Evolutionary conservation across 2,113 vertebrate species (phyloP).

Genomic region (Neomonachus schauinslandi): DNA sequence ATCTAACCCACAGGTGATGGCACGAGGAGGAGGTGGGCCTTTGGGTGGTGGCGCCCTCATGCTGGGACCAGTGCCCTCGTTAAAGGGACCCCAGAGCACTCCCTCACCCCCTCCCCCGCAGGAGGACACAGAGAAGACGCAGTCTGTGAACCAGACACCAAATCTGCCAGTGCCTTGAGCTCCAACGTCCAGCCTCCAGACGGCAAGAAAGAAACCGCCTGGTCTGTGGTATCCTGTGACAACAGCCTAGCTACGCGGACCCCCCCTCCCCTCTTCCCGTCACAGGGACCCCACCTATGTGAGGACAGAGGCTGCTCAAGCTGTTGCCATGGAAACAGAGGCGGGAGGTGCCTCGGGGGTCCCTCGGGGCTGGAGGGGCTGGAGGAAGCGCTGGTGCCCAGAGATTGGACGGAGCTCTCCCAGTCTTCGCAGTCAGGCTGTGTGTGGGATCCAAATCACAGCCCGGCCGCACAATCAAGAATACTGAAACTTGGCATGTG

Average conservation of each 20-base stretch:
- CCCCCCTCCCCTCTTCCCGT: background rate
- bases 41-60: background rate
- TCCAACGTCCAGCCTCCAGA: background rate
- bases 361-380: background rate
- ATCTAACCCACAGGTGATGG: background rate
- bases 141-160: background rate
- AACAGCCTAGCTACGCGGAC: background rate
- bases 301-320: background rate
- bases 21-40: no score
- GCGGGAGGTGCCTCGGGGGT: background rate
- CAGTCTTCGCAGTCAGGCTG: background rate
- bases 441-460: background rate
- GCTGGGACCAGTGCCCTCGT: no score
- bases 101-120: background rate
- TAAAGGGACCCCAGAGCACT: background rate
- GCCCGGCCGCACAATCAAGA: no score
- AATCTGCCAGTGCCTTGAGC: background rate
- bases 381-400: background rate
- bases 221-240: background rate
- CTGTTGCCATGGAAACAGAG: background rate
- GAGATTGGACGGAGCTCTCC: background rate
- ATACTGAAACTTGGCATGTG: fast-evolving
- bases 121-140: background rate
- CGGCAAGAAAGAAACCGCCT: background rate
- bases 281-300: background rate